Percentiles rank a stretch among this genome's conserved stretches.
Conservation (phyloP, 2,888 invertebrate species). For the Arenicola marina region DNA sequence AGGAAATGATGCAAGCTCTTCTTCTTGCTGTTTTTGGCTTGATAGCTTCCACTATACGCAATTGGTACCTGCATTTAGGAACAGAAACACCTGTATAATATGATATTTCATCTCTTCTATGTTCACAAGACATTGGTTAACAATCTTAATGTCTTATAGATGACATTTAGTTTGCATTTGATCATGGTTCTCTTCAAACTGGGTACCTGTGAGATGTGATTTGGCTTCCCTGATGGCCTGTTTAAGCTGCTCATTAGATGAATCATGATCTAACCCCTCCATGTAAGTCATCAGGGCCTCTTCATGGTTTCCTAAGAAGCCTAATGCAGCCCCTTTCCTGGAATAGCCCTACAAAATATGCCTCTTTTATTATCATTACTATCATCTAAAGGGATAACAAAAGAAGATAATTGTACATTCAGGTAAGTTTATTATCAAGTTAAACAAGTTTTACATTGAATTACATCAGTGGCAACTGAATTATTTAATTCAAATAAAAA, state of each 20-base stretch:
- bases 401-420: not conserved
- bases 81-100: too few species aligned
- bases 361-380: too few species aligned
- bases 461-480: too few species aligned
- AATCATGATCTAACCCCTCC: conserved; percentile 74
- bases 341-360: conserved; percentile 70
- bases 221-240: conserved; percentile 69
- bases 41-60: too few species aligned
- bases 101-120: too few species aligned
- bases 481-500: too few species aligned
- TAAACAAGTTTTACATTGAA: too few species aligned
- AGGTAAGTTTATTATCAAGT: not conserved
- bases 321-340: conserved; percentile 83
- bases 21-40: too few species aligned
- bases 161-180: too few species aligned
- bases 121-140: too few species aligned
- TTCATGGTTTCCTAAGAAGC: conserved; percentile 74
- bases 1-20: not conserved
- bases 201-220: conserved; percentile 37
- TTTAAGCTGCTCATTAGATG: conserved; percentile 73
- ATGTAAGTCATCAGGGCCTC: conserved; percentile 80
- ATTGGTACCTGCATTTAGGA: too few species aligned
- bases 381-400: not conserved
- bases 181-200: not conserved
- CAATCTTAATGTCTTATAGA: too few species aligned